phyloP scores from a whole-genome alignment of 2,888 invertebrate genomes.

The Oxyscelio sp. region DNA sequence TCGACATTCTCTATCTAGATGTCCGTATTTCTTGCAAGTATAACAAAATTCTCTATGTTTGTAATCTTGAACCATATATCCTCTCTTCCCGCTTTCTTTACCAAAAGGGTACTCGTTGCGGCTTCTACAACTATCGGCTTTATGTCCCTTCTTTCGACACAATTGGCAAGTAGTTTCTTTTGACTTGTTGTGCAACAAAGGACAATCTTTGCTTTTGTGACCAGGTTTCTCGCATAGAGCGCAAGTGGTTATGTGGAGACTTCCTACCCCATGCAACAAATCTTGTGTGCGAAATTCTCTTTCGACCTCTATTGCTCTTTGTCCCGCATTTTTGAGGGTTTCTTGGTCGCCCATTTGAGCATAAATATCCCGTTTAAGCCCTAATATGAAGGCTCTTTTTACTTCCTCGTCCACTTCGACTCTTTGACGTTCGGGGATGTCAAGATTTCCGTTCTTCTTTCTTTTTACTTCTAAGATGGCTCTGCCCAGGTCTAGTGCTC shows the following conservation, averaged over 20 bases:
- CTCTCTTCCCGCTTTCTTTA: too few species aligned
- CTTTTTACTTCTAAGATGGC: not conserved
- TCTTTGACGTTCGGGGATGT: not conserved
- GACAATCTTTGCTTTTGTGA: not conserved
- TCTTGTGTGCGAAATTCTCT: too few species aligned
- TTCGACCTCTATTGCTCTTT: conserved; percentile 5
- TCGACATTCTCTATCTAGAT: too few species aligned
- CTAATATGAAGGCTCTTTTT: not conserved
- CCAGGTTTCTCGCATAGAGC: not conserved
- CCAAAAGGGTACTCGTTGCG: too few species aligned
- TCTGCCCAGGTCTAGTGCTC: not conserved
- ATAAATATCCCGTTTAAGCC: not conserved
- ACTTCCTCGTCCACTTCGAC: not conserved
- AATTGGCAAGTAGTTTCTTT: too few species aligned
- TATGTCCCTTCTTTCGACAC: too few species aligned
- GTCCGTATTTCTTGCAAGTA: too few species aligned
- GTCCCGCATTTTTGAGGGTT: not conserved
- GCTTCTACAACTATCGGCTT: too few species aligned
- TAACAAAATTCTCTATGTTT: too few species aligned
- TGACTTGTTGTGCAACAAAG: too few species aligned
- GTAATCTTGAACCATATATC: too few species aligned
- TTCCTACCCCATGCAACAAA: not conserved
- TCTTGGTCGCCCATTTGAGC: not conserved
- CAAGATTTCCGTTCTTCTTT: not conserved
- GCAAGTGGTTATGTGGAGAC: not conserved